Conservation (phyloP, 2,113 vertebrate genomes). For the Oreochromis tanganicae region DNA sequence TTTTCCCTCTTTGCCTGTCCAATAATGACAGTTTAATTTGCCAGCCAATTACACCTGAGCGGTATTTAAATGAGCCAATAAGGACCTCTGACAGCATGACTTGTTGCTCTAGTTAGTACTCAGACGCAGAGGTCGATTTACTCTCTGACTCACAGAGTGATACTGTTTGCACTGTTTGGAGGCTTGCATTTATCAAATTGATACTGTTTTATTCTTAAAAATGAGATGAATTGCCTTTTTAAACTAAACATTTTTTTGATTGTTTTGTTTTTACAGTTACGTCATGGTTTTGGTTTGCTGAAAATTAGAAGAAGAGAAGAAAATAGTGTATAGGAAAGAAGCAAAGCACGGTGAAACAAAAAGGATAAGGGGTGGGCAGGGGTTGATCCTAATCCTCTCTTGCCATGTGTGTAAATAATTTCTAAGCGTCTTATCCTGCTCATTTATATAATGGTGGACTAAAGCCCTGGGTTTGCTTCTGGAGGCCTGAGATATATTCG, state of each 20-base stretch:
- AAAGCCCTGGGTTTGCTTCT: conserved; percentile 56
- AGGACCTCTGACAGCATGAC: conserved; percentile 65
- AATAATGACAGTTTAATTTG: conserved; percentile 87
- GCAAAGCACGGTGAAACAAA: conserved; percentile 31
- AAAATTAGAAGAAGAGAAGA: not conserved
- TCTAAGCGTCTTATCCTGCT: conserved; percentile 78
- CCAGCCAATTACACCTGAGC: conserved; percentile 82
- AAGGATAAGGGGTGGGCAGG: not conserved
- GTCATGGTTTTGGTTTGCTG: not conserved
- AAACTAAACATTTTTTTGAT: not conserved
- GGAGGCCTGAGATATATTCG: not conserved
- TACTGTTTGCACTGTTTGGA: not conserved
- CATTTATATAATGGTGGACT: conserved; percentile 76
- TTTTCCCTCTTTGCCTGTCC: conserved; percentile 59
- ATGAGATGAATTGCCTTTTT: not conserved
- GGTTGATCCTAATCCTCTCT: conserved; percentile 47
- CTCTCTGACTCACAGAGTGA: conserved; percentile 31
- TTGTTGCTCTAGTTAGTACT: conserved; percentile 57
- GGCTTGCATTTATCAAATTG: not conserved
- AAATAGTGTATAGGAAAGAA: not conserved
- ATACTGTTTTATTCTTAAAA: not conserved
- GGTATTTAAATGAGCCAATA: conserved; percentile 86
- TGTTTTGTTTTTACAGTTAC: not conserved
- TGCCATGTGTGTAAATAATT: conserved; percentile 79
- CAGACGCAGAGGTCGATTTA: conserved; percentile 54